phyloP scores from a whole-genome alignment of 2,888 invertebrate genomes.

The Agyllia agylla region DNA sequence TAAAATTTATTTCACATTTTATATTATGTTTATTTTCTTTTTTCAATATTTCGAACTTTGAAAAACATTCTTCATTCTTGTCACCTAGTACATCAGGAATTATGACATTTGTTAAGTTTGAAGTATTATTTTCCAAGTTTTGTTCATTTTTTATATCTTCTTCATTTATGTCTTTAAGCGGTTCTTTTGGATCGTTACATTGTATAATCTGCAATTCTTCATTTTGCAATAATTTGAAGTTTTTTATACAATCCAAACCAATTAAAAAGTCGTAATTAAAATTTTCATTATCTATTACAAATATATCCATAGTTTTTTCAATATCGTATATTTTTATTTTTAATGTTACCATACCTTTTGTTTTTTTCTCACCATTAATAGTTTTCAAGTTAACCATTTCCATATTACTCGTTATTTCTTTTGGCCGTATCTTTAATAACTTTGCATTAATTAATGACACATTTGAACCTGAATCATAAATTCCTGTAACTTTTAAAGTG shows the following conservation, averaged over 20 bases:
- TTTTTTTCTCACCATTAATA: not conserved
- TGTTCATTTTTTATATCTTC: not conserved
- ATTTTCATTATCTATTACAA: not conserved
- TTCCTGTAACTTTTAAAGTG: conserved; percentile 37
- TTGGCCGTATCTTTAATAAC: not conserved
- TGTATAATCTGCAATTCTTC: not conserved
- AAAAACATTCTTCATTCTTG: not conserved
- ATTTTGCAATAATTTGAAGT: not conserved
- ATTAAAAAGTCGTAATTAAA: not conserved
- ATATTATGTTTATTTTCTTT: not conserved
- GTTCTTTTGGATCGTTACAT: not conserved
- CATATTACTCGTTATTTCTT: not conserved
- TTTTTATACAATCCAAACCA: not conserved
- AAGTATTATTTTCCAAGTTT: not conserved
- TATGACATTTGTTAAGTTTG: not conserved
- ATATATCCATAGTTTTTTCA: not conserved
- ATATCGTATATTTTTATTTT: not conserved
- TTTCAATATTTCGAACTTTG: not conserved
- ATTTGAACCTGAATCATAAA: not conserved
- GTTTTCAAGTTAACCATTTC: not conserved
- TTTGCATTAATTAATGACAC: not conserved
- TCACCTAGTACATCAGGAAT: not conserved
- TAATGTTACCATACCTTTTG: not conserved
- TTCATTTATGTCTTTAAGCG: not conserved
- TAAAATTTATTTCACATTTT: not conserved